Base-by-base conservation (phyloP, 1,140 invertebrate species). In the Drosophila hydei region DNA sequence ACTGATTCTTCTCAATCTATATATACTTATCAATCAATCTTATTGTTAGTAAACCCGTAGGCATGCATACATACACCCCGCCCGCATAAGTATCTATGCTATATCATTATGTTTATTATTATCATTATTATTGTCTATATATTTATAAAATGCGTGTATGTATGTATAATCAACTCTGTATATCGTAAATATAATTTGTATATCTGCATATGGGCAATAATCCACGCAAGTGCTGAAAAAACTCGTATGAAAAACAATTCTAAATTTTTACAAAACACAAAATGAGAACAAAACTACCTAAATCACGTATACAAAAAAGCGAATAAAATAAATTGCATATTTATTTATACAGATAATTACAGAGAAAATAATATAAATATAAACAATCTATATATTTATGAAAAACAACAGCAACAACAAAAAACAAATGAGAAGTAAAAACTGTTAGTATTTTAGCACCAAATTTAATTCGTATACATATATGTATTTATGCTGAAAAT, bases 371-470 rank as follows among this genome's bases (percentile, higher is more conserved):
- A 8, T 8, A 6, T 9, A 4, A 7, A 42, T 42, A 42, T 42
- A 33, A 33, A 33, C 9, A 12, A 33, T 33, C 30, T 42, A 42
- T 42, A 64, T 38, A 56, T 61, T 30, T 50, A 25, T 27, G 63
- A 61, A 25, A 50, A 67, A 52, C 42, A 65, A 54, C 54, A 59
- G 67, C 30, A 55, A 65, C 56, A 48, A 48, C 63, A 48, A 52
- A 65, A 61, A 68, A 48, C n/a, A 69, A 56, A 69, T 47, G 75
- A 78, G 75, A 80, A 73, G 40, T 69, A 63, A 75, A 80, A 89
- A 85, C 85, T 78, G 74, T 85, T 89, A 90, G 87, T 90, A 90
- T 90, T 90, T 78, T 90, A 90, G 79, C 87, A 90, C 87, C 87
- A 90, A 90, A 90, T 90, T 72, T 30, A 77, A 87, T 78, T 79